Percentiles rank a stretch among this genome's conserved stretches.
phyloP scores from a whole-genome alignment of 2,113 vertebrate genomes.

The Lepidothrix coronata region DNA sequence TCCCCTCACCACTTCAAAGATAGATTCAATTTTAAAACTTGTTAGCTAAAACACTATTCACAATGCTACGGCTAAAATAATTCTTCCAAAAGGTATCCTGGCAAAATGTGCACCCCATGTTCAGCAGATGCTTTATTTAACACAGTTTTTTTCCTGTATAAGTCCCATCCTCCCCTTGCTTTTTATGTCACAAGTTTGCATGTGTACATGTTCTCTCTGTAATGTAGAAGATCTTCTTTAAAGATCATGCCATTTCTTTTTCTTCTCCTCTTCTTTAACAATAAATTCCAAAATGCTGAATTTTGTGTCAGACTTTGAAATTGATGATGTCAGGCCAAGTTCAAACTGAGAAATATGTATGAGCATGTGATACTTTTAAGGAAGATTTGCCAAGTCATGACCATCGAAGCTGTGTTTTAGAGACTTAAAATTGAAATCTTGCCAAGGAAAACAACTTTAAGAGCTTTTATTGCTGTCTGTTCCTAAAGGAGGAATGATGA shows the following conservation, averaged over 20 bases:
- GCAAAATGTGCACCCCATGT: not conserved
- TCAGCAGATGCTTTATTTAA: not conserved
- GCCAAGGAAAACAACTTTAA: conserved; percentile 42
- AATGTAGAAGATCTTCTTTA: not conserved
- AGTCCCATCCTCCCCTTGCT: not conserved
- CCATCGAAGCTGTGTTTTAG: conserved; percentile 13
- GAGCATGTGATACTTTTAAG: not conserved
- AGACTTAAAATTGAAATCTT: conserved; percentile 39
- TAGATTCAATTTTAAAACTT: not conserved
- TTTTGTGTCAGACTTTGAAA: not conserved
- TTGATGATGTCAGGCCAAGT: not conserved
- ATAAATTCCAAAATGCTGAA: not conserved
- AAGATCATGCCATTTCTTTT: not conserved
- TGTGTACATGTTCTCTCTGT: not conserved
- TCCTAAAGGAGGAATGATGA: conserved; percentile 27
- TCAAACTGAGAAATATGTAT: not conserved
- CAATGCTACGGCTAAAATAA: not conserved
- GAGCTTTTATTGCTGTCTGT: conserved; percentile 32
- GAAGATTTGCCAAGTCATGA: not conserved
- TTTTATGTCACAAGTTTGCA: not conserved
- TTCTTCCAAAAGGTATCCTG: not conserved
- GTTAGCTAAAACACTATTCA: not conserved
- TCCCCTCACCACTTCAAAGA: not conserved
- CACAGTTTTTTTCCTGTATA: not conserved
- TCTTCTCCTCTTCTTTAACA: not conserved